phyloP scores from a whole-genome alignment of 2,797 vertebrate genomes.

The Lateolabrax maculatus region DNA sequence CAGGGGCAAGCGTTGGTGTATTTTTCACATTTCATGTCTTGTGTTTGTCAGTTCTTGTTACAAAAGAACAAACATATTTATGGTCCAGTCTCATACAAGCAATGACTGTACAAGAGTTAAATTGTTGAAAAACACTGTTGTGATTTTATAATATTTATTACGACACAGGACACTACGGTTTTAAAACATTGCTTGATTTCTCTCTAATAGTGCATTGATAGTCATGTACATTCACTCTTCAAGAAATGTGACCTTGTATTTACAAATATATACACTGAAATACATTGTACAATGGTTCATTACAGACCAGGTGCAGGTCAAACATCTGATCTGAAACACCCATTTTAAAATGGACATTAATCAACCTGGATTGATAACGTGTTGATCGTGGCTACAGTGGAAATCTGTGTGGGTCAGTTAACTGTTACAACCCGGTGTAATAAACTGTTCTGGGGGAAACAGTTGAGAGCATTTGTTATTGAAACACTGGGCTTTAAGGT shows the following conservation, averaged over 20 bases:
- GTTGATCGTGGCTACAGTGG: not conserved
- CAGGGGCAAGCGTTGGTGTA: no score
- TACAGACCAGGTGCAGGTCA: not conserved
- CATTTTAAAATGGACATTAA: not conserved
- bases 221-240: conserved; percentile 19
- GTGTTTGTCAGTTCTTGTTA: not conserved
- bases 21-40: no score
- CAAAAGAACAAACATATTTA: not conserved
- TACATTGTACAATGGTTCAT: conserved; percentile 4
- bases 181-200: not conserved
- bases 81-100: not conserved
- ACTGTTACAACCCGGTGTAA: rapidly evolving
- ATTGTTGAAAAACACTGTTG: not conserved
- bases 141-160: conserved; percentile 25
- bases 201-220: conserved; percentile 12
- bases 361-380: not conserved
- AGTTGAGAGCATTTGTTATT: not conserved
- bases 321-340: not conserved
- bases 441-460: not conserved
- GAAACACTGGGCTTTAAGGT: not conserved
- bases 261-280: conserved; percentile 57
- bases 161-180: not conserved
- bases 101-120: not conserved
- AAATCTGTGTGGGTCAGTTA: rapidly evolving
- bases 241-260: conserved; percentile 26